Evolutionary conservation across 2,113 vertebrate species (phyloP).

Genomic region (Urocolius indicus): DNA sequence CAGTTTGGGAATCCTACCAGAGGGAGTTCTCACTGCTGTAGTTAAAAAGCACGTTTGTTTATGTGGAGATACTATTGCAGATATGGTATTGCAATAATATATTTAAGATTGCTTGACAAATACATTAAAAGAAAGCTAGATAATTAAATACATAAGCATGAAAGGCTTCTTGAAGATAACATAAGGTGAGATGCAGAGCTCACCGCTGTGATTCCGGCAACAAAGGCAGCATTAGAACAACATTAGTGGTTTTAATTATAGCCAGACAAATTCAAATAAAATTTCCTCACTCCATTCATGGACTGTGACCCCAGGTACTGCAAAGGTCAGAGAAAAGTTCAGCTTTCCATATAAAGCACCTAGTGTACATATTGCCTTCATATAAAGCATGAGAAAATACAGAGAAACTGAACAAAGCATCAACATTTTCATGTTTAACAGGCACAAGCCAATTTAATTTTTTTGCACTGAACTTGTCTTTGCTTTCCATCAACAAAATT

Average conservation of each 20-base stretch:
- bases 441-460: background rate
- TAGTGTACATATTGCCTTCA: background rate
- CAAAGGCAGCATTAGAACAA: constrained; percentile 48
- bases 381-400: background rate
- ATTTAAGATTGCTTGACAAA: constrained; percentile 53
- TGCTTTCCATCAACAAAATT: background rate
- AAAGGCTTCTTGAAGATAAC: constrained; percentile 53
- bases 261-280: constrained; percentile 31
- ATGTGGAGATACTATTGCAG: constrained; percentile 52
- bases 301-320: background rate
- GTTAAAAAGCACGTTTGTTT: constrained; percentile 75
- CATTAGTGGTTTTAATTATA: constrained; percentile 39
- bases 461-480: background rate
- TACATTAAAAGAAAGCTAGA: constrained; percentile 44
- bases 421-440: background rate
- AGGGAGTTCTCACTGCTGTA: constrained; percentile 77
- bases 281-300: background rate
- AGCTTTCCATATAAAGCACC: background rate
- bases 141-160: constrained; percentile 50
- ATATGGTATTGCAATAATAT: constrained; percentile 64
- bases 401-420: background rate
- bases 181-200: constrained; percentile 29
- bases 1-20: constrained; percentile 84
- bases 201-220: constrained; percentile 10
- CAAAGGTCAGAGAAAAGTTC: background rate